Evolutionary conservation across 1,140 invertebrate genomes (phyloP).

Genomic region (Drosophila nigromelanica): DNA sequence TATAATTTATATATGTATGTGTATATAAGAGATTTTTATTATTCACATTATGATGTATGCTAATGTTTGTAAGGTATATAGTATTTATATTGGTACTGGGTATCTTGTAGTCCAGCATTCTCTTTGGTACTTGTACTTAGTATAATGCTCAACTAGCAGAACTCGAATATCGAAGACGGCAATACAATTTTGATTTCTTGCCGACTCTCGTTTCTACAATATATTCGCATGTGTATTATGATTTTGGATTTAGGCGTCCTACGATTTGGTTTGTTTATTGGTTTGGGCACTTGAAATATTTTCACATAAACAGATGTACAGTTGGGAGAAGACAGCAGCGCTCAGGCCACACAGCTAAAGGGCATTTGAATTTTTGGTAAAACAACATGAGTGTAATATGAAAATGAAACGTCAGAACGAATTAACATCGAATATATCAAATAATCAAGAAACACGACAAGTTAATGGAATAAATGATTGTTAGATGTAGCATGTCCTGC

Average conservation of each 20-base stretch:
- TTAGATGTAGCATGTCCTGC: background rate
- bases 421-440: conserved; percentile 10
- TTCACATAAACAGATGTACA: conserved; percentile 45
- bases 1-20: too few relatives aligned
- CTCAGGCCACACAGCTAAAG: background rate
- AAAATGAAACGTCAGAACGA: conserved; percentile 9
- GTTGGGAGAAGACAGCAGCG: background rate
- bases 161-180: too few relatives aligned
- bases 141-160: too few relatives aligned
- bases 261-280: conserved; percentile 58
- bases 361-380: background rate
- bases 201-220: conserved; percentile 20
- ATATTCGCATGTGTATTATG: conserved; percentile 19
- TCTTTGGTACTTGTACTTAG: too few relatives aligned
- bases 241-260: conserved; percentile 14
- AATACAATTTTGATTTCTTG: background rate
- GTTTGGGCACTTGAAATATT: conserved; percentile 61
- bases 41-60: too few relatives aligned
- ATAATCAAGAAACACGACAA: conserved; percentile 16
- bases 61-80: too few relatives aligned
- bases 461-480: background rate
- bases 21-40: too few relatives aligned
- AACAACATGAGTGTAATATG: background rate
- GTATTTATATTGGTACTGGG: too few relatives aligned
- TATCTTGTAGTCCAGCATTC: too few relatives aligned